Percentiles rank a stretch among this genome's conserved stretches.
Evolutionary conservation across 2,113 vertebrate species (phyloP).

Genomic region (Nothoprocta perdicaria): DNA sequence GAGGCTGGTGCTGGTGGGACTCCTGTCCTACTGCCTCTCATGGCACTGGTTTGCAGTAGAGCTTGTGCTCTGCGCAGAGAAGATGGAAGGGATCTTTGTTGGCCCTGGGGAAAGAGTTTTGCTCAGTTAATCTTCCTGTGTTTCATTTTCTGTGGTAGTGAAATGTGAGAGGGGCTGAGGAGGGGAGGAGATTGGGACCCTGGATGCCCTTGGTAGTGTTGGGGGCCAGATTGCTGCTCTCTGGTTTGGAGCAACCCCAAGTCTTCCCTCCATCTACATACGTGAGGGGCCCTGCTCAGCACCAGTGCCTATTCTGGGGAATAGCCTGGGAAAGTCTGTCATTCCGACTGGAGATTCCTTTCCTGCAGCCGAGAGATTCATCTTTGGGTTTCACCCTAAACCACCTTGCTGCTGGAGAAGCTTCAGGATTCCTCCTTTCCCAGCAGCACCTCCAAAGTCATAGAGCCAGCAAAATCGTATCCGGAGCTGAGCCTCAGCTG

Average conservation of each 20-base stretch:
- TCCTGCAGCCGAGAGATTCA: not conserved
- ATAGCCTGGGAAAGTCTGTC: not conserved
- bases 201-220: rapidly evolving
- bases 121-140: not conserved
- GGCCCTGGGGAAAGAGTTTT: not conserved
- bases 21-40: rapidly evolving
- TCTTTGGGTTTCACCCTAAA: not conserved
- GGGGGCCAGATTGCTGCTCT: not conserved
- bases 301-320: not conserved
- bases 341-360: not conserved
- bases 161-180: not conserved
- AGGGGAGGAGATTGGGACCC: not conserved
- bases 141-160: not conserved
- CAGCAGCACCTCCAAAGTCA: slow-evolving; percentile 20
- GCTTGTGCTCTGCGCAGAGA: not conserved
- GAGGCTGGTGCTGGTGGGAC: not conserved
- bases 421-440: not conserved
- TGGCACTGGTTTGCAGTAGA: not conserved
- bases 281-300: not conserved
- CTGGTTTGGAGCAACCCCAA: rapidly evolving
- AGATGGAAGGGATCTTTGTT: not conserved
- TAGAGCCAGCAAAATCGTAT: slow-evolving; percentile 44
- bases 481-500: slow-evolving; percentile 47
- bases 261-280: rapidly evolving
- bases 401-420: not conserved